These are phyloP conservation scores for Notolepis coatsorum DNA, from an alignment of 2,797 vertebrate species.

Conservation along the genomic window DNA sequence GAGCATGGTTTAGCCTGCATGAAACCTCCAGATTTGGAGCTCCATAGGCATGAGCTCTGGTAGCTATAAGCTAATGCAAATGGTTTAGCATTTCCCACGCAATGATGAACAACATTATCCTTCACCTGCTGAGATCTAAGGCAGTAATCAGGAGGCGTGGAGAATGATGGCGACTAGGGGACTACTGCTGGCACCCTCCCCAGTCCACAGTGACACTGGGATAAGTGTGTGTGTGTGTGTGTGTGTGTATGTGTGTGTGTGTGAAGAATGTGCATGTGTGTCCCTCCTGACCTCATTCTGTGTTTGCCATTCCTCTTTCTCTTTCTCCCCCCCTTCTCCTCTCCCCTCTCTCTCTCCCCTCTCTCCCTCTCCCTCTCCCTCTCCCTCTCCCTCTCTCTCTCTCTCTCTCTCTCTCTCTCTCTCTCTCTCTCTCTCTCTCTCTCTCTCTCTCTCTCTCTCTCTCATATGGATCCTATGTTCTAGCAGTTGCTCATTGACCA, in stretches of 20 bases:
- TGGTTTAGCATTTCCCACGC: conserved; percentile 37
- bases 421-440: too few relatives aligned
- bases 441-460: too few relatives aligned
- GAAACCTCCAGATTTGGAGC: too few relatives aligned
- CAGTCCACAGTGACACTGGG: too few relatives aligned
- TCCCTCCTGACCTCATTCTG: too few relatives aligned
- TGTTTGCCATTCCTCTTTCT: not conserved
- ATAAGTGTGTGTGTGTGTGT: conserved; percentile 7
- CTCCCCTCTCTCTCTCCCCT: not conserved
- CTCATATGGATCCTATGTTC: conserved; percentile 58
- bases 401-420: too few relatives aligned
- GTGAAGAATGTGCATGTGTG: conserved; percentile 17
- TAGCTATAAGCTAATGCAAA: conserved; percentile 60
- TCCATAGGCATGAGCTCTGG: conserved; percentile 32
- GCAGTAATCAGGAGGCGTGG: conserved; percentile 61
- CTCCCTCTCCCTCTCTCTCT: too few relatives aligned
- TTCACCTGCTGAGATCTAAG: conserved; percentile 71
- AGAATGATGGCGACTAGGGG: conserved; percentile 50
- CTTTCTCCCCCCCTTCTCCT: not conserved
- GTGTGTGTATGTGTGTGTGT: conserved; percentile 25
- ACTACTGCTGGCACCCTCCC: conserved; percentile 38
- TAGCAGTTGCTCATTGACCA: conserved; percentile 55
- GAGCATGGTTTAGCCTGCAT: too few relatives aligned
- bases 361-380: too few relatives aligned
- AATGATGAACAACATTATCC: conserved; percentile 55